phyloP scores from a whole-genome alignment of 2,888 invertebrate genomes.

The Lepidonotus clava region DNA sequence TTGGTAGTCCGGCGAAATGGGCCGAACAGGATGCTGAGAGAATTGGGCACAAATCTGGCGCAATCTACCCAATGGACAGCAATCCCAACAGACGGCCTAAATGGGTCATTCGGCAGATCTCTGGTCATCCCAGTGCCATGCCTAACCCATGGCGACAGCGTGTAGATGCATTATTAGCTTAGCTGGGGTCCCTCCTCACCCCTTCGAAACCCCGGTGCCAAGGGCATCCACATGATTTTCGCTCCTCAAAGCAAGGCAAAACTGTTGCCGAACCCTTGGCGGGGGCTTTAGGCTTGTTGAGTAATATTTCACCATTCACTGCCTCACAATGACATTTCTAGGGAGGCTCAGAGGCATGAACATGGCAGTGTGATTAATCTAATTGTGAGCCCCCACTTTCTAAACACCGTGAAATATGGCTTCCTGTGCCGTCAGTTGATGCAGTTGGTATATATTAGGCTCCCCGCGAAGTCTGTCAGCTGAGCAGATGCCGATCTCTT shows the following conservation, averaged over 20 bases:
- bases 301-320: slow-evolving; percentile 18
- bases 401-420: neutral
- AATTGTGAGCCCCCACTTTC: neutral
- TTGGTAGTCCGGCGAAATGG: slow-evolving; percentile 24
- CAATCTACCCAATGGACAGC: slow-evolving; percentile 40
- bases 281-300: neutral
- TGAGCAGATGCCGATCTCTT: neutral
- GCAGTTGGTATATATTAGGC: too few species aligned
- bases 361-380: slow-evolving; percentile 29
- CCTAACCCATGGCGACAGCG: slow-evolving; percentile 14
- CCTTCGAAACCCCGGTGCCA: neutral
- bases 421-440: too few species aligned
- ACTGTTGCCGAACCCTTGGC: neutral
- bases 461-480: too few species aligned
- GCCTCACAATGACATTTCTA: slow-evolving; percentile 17
- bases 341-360: neutral
- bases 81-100: slow-evolving; percentile 39
- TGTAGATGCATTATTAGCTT: slow-evolving; percentile 25
- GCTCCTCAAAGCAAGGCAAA: neutral
- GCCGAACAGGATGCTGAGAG: slow-evolving; percentile 15
- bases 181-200: neutral
- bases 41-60: slow-evolving; percentile 31
- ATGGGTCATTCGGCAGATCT: slow-evolving; percentile 6
- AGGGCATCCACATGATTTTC: slow-evolving; percentile 4
- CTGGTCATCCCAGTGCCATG: neutral